Evolutionary conservation across 1,140 invertebrate species (phyloP).

Genomic region (Hydropsyche tenuis): DNA sequence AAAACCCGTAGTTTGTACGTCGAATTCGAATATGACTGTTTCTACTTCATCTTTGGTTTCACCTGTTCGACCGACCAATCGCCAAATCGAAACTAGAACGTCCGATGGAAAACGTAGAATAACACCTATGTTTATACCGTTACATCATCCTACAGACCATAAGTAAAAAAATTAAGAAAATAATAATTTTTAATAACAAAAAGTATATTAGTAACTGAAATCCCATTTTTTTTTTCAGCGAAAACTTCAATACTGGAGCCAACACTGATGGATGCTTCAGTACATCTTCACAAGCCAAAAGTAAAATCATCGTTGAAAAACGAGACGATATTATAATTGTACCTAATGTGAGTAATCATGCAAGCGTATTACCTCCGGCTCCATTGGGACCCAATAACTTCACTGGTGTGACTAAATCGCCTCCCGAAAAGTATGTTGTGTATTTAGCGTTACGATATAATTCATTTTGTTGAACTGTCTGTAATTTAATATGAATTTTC

Average conservation of each 20-base stretch:
- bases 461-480: neutral
- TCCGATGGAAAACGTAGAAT: slow-evolving; percentile 93
- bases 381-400: slow-evolving; percentile 48
- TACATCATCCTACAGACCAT: slow-evolving; percentile 66
- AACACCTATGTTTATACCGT: slow-evolving; percentile 93
- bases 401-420: slow-evolving; percentile 43
- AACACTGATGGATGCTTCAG: slow-evolving; percentile 68
- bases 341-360: slow-evolving; percentile 68
- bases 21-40: slow-evolving; percentile 45
- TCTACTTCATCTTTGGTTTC: slow-evolving; percentile 51
- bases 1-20: slow-evolving; percentile 28
- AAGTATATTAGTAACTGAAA: neutral
- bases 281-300: slow-evolving; percentile 79
- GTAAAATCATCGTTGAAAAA: slow-evolving; percentile 82
- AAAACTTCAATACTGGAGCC: slow-evolving; percentile 54
- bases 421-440: slow-evolving; percentile 39
- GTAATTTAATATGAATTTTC: slow-evolving; percentile 18
- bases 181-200: slow-evolving; percentile 28
- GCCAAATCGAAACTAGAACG: slow-evolving; percentile 95
- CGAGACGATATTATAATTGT: slow-evolving; percentile 72
- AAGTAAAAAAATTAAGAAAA: slow-evolving; percentile 57
- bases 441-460: neutral
- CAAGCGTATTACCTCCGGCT: slow-evolving; percentile 54
- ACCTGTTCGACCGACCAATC: slow-evolving; percentile 77
- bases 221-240: slow-evolving; percentile 58